Base-by-base conservation (phyloP, 2,113 vertebrate genomes). In the Hyperopisus bebe region DNA sequence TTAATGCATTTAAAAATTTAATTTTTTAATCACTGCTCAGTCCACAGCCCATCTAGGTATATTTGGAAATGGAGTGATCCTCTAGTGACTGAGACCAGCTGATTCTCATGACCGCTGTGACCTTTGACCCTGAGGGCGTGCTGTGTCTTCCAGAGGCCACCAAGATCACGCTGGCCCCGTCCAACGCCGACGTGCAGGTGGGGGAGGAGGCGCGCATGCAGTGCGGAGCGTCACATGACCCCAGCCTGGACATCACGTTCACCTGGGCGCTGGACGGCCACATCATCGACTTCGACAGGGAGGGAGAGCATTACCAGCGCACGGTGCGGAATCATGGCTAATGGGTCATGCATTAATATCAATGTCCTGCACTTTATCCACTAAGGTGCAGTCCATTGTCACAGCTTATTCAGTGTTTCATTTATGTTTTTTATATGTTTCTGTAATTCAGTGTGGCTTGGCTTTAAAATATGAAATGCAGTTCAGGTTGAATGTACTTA, bases 241-340 rank as follows among this genome's bases (percentile, higher is more conserved):
- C 95, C 2, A 93, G 94, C 5, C 93, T 99, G 91, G 98, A 99
- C 92, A 96, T 99, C 93, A 97, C 97, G 5, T 99, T 99, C 92
- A 95, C 98, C 91, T 99, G 98, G 98, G 96, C 98, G 89, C 94
- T 98, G 88, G 97, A 98, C 66, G 97, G 96, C 89, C 96, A 95
- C 39, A 94, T 96, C 91, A 96, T 99, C 70, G 98, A 99, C 94
- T 95, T 98, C 84, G 96, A 97, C 93, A 97, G 94, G 91, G 96
- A 98, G 3, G 93, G 95, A 0, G 94, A 95, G 7, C 97, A 98
- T 91, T 98, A 97, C 90, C 96, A 98, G 92, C 95, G 97, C 89
- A 94, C 93, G 95, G 98, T 99, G 95, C 97, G 97, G 74, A 47
- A 3, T 24, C 48, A 1, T 7, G n/a, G 47, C 21, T 1, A 74